Base-by-base conservation (phyloP, 2,113 vertebrate species). In the Proterorhinus semilunaris region DNA sequence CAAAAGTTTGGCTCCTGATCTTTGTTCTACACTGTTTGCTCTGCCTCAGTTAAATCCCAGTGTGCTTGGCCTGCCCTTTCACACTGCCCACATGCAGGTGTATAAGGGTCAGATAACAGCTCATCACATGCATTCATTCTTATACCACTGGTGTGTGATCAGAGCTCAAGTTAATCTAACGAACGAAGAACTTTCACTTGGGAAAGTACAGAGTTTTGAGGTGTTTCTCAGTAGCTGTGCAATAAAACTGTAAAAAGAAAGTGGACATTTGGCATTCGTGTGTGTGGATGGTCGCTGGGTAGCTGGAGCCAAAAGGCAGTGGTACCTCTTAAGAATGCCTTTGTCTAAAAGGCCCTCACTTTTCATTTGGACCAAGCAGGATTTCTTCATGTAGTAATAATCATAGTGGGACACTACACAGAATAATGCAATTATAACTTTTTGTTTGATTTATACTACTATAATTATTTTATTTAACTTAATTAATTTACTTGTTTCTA, bases 241-340 rank as follows among this genome's bases (percentile, higher is more conserved):
- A 13, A 5, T 7, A 36, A 58, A 61, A 61, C 51, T 2, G 42
- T 5, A 50, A 65, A 66, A 15, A 42, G 48, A 68, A 54, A 8
- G 64, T 63, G 8, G 27, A 77, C 84, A 81, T 86, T 84, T 82
- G 81, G 72, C 76, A 16, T 81, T 74, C 62, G 49, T 74, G 63
- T 61, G 44, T 61, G 58, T 66, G 78, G 65, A 68, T 12, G 59
- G 81, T 83, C 53, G 62, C 82, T 61, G 65, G 72, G 80, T 69
- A 86, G 85, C 80, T n/a, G 59, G 65, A 80, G 78, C 81, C 84
- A 78, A 86, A 87, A 83, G 62, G 83, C 77, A 69, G 85, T 69
- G 74, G n/a, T 58, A 74, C 62, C 72, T 66, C 62, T 72, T 65
- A 75, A 54, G 57, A 81, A 73, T 45, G 67, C 65, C 76, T 81